phyloP scores from a whole-genome alignment of 2,888 invertebrate species.

The Nomada flava region DNA sequence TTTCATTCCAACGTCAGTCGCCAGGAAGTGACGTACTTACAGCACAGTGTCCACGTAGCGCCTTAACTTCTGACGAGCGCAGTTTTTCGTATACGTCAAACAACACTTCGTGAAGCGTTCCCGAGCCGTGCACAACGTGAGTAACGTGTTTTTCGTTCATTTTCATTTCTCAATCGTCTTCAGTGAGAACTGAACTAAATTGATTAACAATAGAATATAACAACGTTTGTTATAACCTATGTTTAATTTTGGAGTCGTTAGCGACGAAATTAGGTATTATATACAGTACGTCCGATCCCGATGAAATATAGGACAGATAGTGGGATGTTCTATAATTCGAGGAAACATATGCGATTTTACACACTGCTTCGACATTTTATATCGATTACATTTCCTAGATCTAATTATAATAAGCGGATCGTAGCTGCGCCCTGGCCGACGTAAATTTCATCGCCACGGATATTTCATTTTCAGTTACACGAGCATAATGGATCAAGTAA shows the following conservation, averaged over 20 bases:
- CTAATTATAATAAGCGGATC: constrained; percentile 13
- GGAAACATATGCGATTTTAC: constrained; percentile 34
- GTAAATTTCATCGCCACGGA: background rate
- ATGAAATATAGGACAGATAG: constrained; percentile 5
- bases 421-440: background rate
- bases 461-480: constrained; percentile 21
- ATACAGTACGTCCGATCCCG: background rate
- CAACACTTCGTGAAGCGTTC: constrained; percentile 64
- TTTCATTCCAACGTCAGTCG: constrained; percentile 70
- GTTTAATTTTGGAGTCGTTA: constrained; percentile 17
- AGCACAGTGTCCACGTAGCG: constrained; percentile 78
- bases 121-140: constrained; percentile 62
- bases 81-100: constrained; percentile 64
- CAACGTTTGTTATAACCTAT: constrained; percentile 25
- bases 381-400: background rate
- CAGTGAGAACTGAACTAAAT: background rate
- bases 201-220: background rate
- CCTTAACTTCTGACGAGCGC: constrained; percentile 51
- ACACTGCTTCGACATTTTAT: background rate
- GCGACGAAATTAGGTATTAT: background rate
- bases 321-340: background rate
- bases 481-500: constrained; percentile 96
- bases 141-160: constrained; percentile 29
- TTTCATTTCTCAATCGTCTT: background rate
- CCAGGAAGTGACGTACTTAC: constrained; percentile 77